Evolutionary conservation across 1,140 invertebrate genomes (phyloP).

Genomic region (Drosophila grimshawi): DNA sequence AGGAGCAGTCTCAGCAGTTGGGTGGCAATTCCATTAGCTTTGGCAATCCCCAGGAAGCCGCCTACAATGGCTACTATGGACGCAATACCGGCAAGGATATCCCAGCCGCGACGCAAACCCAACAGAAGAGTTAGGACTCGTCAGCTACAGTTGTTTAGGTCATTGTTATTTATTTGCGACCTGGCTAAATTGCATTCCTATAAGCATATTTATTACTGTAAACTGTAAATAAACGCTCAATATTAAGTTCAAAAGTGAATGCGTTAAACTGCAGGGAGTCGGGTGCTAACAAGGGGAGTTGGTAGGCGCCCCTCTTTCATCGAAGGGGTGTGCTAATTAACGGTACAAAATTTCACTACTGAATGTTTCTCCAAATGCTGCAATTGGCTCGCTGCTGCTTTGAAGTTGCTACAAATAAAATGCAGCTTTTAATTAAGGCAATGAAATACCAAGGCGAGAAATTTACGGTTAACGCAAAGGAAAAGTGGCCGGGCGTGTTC

Average conservation of each 20-base stretch:
- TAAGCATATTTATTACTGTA: conserved; percentile 75
- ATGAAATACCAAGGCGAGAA: conserved; percentile 74
- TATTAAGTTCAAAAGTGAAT: conserved; percentile 42
- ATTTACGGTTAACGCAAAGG: conserved; percentile 55
- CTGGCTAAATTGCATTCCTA: conserved; percentile 70
- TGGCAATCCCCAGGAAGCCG: conserved; percentile 88
- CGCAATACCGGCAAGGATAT: conserved; percentile 80
- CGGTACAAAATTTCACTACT: conserved; percentile 69
- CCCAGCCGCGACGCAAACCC: conserved; percentile 56
- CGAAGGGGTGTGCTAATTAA: conserved; percentile 59
- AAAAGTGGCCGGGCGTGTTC: conserved; percentile 76
- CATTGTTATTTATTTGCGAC: conserved; percentile 64
- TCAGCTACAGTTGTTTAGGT: neutral
- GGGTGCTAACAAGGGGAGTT: neutral
- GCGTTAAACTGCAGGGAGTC: neutral
- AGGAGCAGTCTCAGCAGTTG: conserved; percentile 46
- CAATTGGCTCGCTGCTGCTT: conserved; percentile 55
- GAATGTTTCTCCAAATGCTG: conserved; percentile 64
- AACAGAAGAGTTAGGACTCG: conserved; percentile 39
- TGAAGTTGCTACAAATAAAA: conserved; percentile 72
- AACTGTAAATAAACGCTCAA: conserved; percentile 72
- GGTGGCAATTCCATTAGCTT: conserved; percentile 86
- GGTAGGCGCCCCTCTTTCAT: neutral
- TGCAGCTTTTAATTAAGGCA: conserved; percentile 79
- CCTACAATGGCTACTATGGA: conserved; percentile 89